phyloP scores from a whole-genome alignment of 2,113 vertebrate genomes.

The Calidris pugnax region DNA sequence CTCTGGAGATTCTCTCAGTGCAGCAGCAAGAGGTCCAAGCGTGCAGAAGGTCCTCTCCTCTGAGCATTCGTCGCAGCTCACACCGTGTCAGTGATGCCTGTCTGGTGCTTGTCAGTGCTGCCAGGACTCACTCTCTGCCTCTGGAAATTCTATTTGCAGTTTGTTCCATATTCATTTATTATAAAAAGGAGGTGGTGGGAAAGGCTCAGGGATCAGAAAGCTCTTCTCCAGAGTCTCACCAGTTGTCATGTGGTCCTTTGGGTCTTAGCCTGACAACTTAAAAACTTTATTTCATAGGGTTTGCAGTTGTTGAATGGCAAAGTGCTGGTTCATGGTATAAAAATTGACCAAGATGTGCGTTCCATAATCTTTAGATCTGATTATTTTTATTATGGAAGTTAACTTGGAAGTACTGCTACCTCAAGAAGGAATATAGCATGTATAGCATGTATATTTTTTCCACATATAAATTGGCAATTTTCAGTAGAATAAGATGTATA shows the following conservation, averaged over 20 bases:
- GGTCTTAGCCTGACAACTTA: background rate
- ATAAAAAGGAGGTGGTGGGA: background rate
- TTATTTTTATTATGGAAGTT: background rate
- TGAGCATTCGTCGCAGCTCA: background rate
- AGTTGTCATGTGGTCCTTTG: background rate
- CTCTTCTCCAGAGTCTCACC: background rate
- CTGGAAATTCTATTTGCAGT: conserved; percentile 20
- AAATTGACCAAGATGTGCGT: background rate
- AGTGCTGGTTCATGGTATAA: background rate
- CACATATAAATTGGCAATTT: background rate
- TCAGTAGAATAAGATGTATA: background rate
- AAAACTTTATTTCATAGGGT: background rate
- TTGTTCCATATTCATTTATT: conserved; percentile 23
- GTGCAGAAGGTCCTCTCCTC: background rate
- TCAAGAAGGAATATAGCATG: background rate
- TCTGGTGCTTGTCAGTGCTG: conserved; percentile 17
- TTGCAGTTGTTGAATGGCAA: background rate
- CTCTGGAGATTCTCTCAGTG: background rate
- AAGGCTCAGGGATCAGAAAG: background rate
- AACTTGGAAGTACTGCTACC: background rate
- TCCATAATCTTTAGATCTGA: background rate
- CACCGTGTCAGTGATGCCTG: background rate
- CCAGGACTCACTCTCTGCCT: background rate
- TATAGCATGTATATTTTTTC: background rate
- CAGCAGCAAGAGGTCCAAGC: background rate